phyloP scores from a whole-genome alignment of 2,797 vertebrate genomes.

The Coendou prehensilis region DNA sequence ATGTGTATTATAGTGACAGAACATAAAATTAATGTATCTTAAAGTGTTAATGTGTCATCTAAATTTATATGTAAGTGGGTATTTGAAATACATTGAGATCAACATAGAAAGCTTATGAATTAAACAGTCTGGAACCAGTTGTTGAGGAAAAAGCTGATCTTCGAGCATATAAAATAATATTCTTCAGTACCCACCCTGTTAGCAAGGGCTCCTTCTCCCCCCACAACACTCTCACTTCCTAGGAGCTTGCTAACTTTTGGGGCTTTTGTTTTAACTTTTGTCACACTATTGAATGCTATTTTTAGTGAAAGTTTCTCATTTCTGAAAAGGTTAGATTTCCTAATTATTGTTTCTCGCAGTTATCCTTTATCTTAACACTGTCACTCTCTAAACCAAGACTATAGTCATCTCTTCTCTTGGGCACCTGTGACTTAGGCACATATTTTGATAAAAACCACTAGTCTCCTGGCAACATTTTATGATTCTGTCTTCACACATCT shows the following conservation, averaged over 20 bases:
- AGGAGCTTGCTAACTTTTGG: constrained; percentile 25
- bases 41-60: constrained; percentile 34
- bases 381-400: constrained; percentile 1
- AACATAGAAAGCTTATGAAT: constrained; percentile 55
- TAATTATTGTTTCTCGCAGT: not conserved
- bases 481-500: constrained; percentile 25
- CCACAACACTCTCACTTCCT: constrained; percentile 23
- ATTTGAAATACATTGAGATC: constrained; percentile 10
- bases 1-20: not conserved
- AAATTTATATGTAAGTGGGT: not conserved
- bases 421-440: not conserved
- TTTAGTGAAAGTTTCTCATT: constrained; percentile 39
- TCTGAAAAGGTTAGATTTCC: constrained; percentile 7
- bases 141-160: constrained; percentile 47
- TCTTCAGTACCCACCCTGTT: not conserved
- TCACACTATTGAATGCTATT: not conserved
- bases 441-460: constrained; percentile 12
- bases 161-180: constrained; percentile 41
- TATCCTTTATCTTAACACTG: constrained; percentile 24
- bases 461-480: constrained; percentile 35
- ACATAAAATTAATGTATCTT: constrained; percentile 15
- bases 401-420: not conserved
- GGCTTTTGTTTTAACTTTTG: constrained; percentile 50
- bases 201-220: not conserved
- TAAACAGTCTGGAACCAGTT: constrained; percentile 17